These are phyloP conservation scores for Apis cerana DNA, from an alignment of 1,140 invertebrate species.

Conservation along the genomic window DNA sequence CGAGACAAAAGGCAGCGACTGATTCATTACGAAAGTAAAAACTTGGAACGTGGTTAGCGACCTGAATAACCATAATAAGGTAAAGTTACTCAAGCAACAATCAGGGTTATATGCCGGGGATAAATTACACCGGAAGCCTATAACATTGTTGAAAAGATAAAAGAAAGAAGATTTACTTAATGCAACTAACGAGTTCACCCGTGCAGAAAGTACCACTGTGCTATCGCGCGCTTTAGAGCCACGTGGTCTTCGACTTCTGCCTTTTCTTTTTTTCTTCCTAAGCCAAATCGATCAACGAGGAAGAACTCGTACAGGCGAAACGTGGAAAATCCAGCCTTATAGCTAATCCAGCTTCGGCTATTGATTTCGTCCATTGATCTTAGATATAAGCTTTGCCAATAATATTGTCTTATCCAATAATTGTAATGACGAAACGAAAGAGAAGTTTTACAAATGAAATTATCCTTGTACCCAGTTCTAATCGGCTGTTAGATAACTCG, in stretches of 20 bases:
- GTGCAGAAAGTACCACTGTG: slow-evolving; percentile 35
- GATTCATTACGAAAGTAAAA: slow-evolving; percentile 2
- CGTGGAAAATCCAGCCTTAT: too few relatives aligned
- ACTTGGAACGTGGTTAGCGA: not conserved
- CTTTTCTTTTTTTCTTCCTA: too few relatives aligned
- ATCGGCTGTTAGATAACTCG: too few relatives aligned
- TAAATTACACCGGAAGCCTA: slow-evolving; percentile 36
- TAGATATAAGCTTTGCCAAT: too few relatives aligned
- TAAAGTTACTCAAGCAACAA: slow-evolving; percentile 21
- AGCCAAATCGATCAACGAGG: not conserved
- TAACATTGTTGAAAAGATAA: slow-evolving; percentile 39
- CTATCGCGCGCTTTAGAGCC: not conserved
- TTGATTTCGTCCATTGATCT: too few relatives aligned
- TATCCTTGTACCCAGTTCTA: too few relatives aligned
- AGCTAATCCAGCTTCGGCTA: too few relatives aligned
- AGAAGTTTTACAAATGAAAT: too few relatives aligned
- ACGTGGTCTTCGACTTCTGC: not conserved
- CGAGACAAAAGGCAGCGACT: not conserved
- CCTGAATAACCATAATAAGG: slow-evolving; percentile 12
- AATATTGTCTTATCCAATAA: too few relatives aligned
- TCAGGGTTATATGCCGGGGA: not conserved
- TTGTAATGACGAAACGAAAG: too few relatives aligned
- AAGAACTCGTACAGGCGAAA: too few relatives aligned
- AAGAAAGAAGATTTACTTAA: slow-evolving; percentile 37
- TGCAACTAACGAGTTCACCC: slow-evolving; percentile 41